phyloP scores from a whole-genome alignment of 2,113 vertebrate species.

The Myodes glareolus region DNA sequence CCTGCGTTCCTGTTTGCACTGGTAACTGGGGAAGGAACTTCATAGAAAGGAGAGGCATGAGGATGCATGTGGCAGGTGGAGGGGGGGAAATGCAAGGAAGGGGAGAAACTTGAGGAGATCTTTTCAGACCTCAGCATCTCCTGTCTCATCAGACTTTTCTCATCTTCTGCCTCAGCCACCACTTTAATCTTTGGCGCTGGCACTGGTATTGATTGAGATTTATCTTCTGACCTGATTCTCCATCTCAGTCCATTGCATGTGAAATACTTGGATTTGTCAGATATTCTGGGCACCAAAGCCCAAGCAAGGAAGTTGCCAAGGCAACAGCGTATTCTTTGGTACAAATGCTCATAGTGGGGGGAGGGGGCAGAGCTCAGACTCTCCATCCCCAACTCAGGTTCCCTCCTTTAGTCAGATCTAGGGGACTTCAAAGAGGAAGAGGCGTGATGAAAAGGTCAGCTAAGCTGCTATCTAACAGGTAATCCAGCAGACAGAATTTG shows the following conservation, averaged over 20 bases:
- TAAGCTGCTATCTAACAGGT: background rate
- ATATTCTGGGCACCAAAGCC: conserved; percentile 69
- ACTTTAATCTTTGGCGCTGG: conserved; percentile 59
- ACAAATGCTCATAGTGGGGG: conserved; percentile 62
- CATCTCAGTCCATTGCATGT: conserved; percentile 67
- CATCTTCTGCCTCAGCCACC: conserved; percentile 8
- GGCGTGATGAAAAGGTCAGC: background rate
- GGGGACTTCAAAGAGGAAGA: conserved; percentile 64
- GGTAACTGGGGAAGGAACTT: background rate
- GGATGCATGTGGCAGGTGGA: background rate
- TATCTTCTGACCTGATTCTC: conserved; percentile 78
- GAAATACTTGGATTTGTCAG: conserved; percentile 76
- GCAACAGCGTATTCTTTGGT: conserved; percentile 78
- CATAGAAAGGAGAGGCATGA: background rate
- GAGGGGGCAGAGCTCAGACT: conserved; percentile 32
- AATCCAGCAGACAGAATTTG: background rate
- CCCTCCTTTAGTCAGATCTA: background rate
- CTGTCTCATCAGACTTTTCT: background rate
- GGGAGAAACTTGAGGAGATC: conserved; percentile 21
- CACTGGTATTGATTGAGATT: conserved; percentile 58
- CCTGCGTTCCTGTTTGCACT: background rate
- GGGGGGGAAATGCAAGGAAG: background rate
- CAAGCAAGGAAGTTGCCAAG: conserved; percentile 79
- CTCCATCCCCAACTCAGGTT: background rate
- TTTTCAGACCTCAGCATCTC: conserved; percentile 37